Conservation (phyloP, 1,140 invertebrate species). For the Eufriesea mexicana region DNA sequence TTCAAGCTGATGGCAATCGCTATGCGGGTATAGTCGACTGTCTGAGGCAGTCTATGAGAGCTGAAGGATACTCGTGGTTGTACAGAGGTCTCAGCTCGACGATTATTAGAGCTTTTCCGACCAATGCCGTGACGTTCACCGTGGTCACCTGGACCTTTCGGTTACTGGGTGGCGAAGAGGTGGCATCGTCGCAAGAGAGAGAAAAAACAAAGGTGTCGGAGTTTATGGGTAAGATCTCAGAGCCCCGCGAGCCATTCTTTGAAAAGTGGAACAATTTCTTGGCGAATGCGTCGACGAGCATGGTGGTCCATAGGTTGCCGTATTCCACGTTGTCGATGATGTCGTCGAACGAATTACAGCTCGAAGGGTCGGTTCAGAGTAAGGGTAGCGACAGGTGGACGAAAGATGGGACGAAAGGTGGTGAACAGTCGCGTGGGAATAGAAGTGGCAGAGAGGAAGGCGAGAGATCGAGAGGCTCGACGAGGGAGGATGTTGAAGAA, state of each 20-base stretch:
- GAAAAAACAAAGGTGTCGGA: no score
- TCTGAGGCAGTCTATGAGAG: conserved; percentile 85
- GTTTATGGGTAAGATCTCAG: neutral
- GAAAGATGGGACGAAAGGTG: no score
- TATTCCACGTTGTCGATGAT: conserved; percentile 18
- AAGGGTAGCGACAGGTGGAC: neutral
- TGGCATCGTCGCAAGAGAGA: accelerated
- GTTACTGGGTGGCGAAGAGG: conserved; percentile 64
- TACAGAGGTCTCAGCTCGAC: conserved; percentile 89
- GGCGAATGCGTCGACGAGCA: neutral
- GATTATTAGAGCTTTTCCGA: conserved; percentile 92
- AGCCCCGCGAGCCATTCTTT: conserved; percentile 4
- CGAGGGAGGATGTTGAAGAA: neutral
- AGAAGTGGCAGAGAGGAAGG: neutral
- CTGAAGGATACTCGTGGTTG: conserved; percentile 88
- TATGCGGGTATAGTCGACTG: conserved; percentile 90
- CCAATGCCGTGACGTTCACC: conserved; percentile 95
- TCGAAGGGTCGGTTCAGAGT: neutral
- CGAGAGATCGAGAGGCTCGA: neutral
- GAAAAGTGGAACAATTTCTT: conserved; percentile 42
- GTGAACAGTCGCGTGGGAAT: neutral
- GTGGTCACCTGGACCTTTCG: conserved; percentile 90
- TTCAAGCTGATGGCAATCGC: conserved; percentile 88
- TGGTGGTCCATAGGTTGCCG: neutral
- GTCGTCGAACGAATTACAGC: neutral